These are phyloP conservation scores for Petromus typicus DNA, from an alignment of 2,113 vertebrate species.

Conservation along the genomic window DNA sequence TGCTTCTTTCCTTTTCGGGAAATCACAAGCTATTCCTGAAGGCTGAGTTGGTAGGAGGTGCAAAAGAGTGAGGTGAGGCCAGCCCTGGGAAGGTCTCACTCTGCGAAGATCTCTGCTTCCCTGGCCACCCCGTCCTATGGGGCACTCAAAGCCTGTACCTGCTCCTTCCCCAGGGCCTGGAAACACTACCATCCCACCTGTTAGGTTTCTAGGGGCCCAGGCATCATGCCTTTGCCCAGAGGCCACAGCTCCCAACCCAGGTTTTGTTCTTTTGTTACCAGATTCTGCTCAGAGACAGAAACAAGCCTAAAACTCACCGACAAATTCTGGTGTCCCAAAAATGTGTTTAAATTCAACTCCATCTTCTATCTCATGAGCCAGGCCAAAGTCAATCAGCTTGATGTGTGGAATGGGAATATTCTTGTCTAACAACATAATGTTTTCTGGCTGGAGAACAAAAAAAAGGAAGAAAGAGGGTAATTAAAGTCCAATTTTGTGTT, in stretches of 20 bases:
- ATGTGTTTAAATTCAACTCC: constrained; percentile 98
- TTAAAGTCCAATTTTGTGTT: constrained; percentile 58
- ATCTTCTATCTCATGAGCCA: constrained; percentile 96
- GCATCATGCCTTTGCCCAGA: background rate
- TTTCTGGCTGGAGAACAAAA: constrained; percentile 93
- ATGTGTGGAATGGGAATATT: constrained; percentile 92
- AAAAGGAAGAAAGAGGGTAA: constrained; percentile 51
- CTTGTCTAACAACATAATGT: constrained; percentile 98
- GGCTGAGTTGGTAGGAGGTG: background rate
- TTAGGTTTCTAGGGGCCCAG: background rate
- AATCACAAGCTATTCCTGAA: constrained; percentile 58
- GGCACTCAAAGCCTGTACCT: background rate
- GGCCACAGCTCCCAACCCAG: background rate
- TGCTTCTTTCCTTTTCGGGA: constrained; percentile 43
- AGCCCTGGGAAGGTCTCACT: background rate
- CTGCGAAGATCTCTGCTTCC: background rate
- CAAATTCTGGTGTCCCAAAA: constrained; percentile 98
- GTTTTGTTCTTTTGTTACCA: background rate
- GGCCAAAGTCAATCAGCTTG: constrained; percentile 97
- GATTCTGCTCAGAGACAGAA: constrained; percentile 28
- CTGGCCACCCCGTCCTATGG: background rate
- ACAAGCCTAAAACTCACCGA: constrained; percentile 88
- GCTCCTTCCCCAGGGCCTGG: background rate
- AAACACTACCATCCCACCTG: background rate
- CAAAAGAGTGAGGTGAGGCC: background rate